Percentiles rank a stretch among this genome's conserved stretches.
phyloP scores from a whole-genome alignment of 1,140 invertebrate species.

The Halictus rubicundus region DNA sequence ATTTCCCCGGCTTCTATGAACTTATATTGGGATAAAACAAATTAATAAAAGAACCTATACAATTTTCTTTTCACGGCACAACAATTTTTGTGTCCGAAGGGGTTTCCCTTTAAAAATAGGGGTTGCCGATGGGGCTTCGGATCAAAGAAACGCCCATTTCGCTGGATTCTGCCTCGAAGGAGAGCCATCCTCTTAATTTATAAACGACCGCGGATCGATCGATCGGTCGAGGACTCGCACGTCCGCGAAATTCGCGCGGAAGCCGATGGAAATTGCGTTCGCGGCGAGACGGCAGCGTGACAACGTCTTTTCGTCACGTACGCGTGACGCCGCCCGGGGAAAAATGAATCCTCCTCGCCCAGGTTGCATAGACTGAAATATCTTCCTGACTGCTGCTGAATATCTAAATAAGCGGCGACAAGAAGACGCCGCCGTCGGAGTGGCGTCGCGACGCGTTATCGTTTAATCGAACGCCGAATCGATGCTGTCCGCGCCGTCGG shows the following conservation, averaged over 20 bases:
- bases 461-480: constrained; percentile 33
- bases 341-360: constrained; percentile 21
- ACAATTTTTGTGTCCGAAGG: too few species aligned
- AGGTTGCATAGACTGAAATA: constrained; percentile 32
- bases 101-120: too few species aligned
- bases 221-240: not conserved
- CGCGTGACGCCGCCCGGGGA: constrained; percentile 25
- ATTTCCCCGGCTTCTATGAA: too few species aligned
- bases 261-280: not conserved
- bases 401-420: constrained; percentile 30
- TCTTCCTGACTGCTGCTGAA: constrained; percentile 24
- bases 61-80: too few species aligned
- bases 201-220: constrained; percentile 1
- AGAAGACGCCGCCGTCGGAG: not conserved
- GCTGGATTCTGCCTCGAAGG: too few species aligned
- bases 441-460: constrained; percentile 7
- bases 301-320: constrained; percentile 48
- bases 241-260: not conserved
- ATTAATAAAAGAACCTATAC: too few species aligned
- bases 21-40: too few species aligned
- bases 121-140: too few species aligned
- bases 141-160: too few species aligned
- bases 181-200: not conserved
- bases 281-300: constrained; percentile 21
- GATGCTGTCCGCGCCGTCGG: constrained; percentile 3